Evolutionary conservation across 2,888 invertebrate species (phyloP), one percentile per base, ranked within the genome.

Genomic region (Andrena marginata): DNA sequence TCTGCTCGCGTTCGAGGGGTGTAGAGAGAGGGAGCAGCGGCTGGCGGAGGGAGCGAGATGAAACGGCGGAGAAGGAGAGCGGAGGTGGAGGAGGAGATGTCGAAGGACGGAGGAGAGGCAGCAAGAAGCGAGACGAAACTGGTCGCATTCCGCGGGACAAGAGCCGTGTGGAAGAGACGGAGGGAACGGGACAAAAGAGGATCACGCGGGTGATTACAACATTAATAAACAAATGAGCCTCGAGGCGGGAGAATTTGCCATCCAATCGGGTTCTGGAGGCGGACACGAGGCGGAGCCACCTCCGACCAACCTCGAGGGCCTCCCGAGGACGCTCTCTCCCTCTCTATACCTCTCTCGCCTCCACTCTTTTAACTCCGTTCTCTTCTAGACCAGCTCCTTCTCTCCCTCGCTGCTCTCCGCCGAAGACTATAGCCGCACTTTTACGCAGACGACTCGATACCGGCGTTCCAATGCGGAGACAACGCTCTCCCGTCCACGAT

Each of bases 151-250:
- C 92, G 89, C 86, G 90, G 85, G 87, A 89, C 87, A 88, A 87
- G 87, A 85, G 88, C 88, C 72, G 72, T 54, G 79, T 75, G 77
- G 77, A 86, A 77, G 79, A 85, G 85, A 85, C 80, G 86, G 82
- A 84, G 89, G 85, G 89, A 89, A 90, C 89, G 91, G 92, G 92
- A 93, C 92, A 93, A 92, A 93, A 93, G 94, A 92, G 92, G 92
- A 93, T 94, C 92, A 90, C 90, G 90, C 93, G 91, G 90, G 91
- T 93, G 93, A 94, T 94, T 94, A 94, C 94, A 93, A 93, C 94
- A 94, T 94, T 94, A 94, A 94, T 94, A 94, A 94, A 93, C 94
- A 94, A 94, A 94, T 94, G 94, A 94, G 93, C 90, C 93, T 91
- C 89, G 89, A 92, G 92, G 93, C 93, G 93, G 92, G 92, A 92